Percentiles rank a stretch among this genome's conserved stretches.
These are phyloP conservation scores for Frankliniella intonsa DNA, from an alignment of 2,888 invertebrate genomes.

Conservation along the genomic window DNA sequence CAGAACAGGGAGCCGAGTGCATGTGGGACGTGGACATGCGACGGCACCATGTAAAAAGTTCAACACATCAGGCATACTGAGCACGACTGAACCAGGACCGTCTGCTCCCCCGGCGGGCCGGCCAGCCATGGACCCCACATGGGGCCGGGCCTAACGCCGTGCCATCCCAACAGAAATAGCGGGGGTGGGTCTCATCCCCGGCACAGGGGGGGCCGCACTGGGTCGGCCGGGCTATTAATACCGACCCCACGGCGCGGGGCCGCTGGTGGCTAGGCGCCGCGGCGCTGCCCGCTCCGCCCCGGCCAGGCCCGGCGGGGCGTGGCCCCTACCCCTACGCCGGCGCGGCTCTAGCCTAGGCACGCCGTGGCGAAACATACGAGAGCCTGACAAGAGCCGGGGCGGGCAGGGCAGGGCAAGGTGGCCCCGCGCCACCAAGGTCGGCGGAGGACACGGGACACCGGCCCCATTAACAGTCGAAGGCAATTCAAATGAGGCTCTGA, in stretches of 20 bases:
- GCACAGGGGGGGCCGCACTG: not conserved
- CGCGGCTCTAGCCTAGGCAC: not conserved
- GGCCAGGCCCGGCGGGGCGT: not conserved
- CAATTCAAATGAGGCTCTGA: not conserved
- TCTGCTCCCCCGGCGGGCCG: too few species aligned
- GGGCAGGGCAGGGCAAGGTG: too few species aligned
- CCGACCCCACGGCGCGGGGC: not conserved
- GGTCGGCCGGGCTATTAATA: not conserved
- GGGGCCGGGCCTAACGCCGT: too few species aligned
- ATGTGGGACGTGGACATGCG: too few species aligned
- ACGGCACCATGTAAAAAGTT: too few species aligned
- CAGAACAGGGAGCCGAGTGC: too few species aligned
- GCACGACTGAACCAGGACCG: too few species aligned
- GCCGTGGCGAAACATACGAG: not conserved
- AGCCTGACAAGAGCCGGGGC: not conserved
- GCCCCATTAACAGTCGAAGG: slow-evolving; percentile 1
- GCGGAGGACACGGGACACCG: not conserved
- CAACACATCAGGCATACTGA: too few species aligned
- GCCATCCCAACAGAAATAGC: slow-evolving; percentile 9
- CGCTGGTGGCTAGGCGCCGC: not conserved
- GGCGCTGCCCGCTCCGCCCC: not conserved
- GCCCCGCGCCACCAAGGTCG: not conserved
- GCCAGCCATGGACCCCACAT: too few species aligned
- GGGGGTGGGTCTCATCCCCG: slow-evolving; percentile 14
- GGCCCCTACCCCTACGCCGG: not conserved